Evolutionary conservation across 2,888 invertebrate species (phyloP).

Genomic region (Metalampra italica): DNA sequence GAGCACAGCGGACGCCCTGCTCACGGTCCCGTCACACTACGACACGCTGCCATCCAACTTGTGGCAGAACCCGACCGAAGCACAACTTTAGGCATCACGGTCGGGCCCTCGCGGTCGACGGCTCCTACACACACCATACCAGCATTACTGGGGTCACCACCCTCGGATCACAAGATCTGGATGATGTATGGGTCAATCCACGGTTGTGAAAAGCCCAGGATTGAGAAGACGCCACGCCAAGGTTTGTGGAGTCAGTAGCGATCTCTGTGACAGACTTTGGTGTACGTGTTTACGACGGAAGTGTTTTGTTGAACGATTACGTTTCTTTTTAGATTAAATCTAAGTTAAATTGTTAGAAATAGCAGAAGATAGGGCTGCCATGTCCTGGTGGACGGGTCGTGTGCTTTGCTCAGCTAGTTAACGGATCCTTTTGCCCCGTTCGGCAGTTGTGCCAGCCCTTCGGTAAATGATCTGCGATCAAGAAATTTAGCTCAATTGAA

Average conservation of each 20-base stretch:
- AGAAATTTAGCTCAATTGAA: constrained; percentile 34
- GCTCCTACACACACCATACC: constrained; percentile 40
- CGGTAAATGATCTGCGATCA: constrained; percentile 13
- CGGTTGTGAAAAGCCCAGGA: constrained; percentile 66
- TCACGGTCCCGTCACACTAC: constrained; percentile 87
- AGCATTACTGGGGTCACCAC: constrained; percentile 45
- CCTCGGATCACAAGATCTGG: constrained; percentile 16
- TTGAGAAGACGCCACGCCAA: constrained; percentile 33
- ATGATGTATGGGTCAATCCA: constrained; percentile 35
- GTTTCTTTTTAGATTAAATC: constrained; percentile 15
- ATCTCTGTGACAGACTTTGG: constrained; percentile 40
- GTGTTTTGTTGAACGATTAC: constrained; percentile 15
- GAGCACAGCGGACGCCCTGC: constrained; percentile 83
- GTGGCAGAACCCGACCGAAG: constrained; percentile 65
- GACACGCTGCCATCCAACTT: constrained; percentile 78
- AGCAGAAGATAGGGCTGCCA: not conserved
- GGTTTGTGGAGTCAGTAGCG: constrained; percentile 34
- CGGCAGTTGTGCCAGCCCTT: not conserved
- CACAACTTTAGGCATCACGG: constrained; percentile 56
- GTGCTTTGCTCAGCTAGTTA: too few species aligned
- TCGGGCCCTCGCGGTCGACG: constrained; percentile 36
- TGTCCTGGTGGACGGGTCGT: too few species aligned
- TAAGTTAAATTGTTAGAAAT: not conserved
- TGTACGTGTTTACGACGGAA: constrained; percentile 22
- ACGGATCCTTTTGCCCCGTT: not conserved